Base-by-base conservation (phyloP, 2,113 vertebrate genomes). In the Pachycephala philippinensis region DNA sequence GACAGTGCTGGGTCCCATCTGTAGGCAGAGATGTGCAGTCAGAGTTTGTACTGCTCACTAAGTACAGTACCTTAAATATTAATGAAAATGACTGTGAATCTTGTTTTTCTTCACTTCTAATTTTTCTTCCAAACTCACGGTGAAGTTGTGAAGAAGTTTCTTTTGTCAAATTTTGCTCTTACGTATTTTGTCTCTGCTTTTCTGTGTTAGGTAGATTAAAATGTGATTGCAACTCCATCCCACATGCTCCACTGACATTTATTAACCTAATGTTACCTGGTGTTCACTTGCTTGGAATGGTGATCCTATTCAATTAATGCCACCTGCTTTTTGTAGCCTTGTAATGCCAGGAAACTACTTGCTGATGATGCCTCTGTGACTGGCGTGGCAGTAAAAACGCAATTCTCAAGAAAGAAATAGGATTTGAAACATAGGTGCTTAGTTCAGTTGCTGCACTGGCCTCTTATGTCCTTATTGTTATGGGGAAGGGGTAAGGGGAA, bases 211-310 rank as follows among this genome's bases (percentile, higher is more conserved):
- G 3, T 59, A 26, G 45, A 31, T 60, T n/a, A 39, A 33, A 56
- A 11, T 0, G 0, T 47, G 40, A 21, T 37, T 71, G 53, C 20
- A 47, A 24, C 77, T 77, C 33, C 15, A 54, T 57, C 40, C n/a
- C 22, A 7, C 16, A 15, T 0, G 1, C 31, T 76, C 42, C 0
- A 1, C 5, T 54, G 33, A 70, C 35, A 16, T 87, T 81, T 89
- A 87, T 87, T 56, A 15, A 49, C 17, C 9, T 66, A n/a, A 4
- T 53, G 10, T 30, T 66, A 27, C 23, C 26, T 23, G 14, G 27
- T 27, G 9, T 53, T 75, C 18, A 4, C 47, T 76, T 77, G 37
- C 12, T 33, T 83, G 54, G 45, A 84, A 65, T 47, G 39, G 10
- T 72, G 23, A 45, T 50, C 13, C 40, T 30, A 23, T 93, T n/a